phyloP scores from a whole-genome alignment of 2,113 vertebrate species.

The Ptilonorhynchus violaceus region DNA sequence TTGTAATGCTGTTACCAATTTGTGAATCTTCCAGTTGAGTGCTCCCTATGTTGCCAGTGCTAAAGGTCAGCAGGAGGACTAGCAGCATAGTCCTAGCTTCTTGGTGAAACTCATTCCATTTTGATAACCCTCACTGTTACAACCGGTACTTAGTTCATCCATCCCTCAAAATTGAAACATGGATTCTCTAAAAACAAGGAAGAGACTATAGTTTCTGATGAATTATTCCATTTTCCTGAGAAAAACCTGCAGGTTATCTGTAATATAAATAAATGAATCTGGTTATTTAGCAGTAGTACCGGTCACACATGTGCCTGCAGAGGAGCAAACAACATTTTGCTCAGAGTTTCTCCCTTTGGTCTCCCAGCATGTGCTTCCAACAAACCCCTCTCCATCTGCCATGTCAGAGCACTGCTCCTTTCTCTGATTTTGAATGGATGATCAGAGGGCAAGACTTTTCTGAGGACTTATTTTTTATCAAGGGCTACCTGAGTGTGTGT shows the following conservation, averaged over 20 bases:
- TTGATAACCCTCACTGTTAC: not conserved
- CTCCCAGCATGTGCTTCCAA: not conserved
- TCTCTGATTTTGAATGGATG: not conserved
- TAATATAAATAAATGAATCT: not conserved
- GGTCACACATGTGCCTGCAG: not conserved
- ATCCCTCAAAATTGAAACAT: not conserved
- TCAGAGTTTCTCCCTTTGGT: not conserved
- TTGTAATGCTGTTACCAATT: not conserved
- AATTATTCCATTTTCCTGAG: not conserved
- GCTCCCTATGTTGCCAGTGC: not conserved
- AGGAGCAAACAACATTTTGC: not conserved
- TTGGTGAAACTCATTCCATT: not conserved
- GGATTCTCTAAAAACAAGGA: not conserved
- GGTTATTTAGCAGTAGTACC: not conserved
- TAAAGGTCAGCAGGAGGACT: not conserved
- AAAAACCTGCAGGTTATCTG: not conserved
- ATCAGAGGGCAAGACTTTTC: not conserved
- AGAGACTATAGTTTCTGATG: not conserved
- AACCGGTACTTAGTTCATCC: not conserved
- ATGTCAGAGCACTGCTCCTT: not conserved
- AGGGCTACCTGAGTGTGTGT: fast-evolving
- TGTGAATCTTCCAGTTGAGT: not conserved
- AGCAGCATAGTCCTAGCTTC: not conserved
- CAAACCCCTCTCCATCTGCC: not conserved
- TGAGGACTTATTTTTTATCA: not conserved